Base-by-base conservation (phyloP, 2,113 vertebrate genomes). In the Paracanthobrama guichenoti region DNA sequence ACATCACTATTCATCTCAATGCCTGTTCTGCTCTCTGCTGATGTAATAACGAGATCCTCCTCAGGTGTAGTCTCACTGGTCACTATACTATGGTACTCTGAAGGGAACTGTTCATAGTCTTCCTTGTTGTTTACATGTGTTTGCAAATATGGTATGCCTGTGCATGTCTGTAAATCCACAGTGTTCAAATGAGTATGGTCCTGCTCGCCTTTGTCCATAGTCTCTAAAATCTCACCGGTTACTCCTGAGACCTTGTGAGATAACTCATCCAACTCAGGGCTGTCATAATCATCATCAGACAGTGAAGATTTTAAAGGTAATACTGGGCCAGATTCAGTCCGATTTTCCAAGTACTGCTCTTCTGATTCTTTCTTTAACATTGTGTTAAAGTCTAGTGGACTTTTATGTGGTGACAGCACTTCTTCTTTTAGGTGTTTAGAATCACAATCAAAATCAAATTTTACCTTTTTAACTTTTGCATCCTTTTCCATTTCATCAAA, bases 401-500 rank as follows among this genome's bases (percentile, higher is more conserved):
- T 92, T 87, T 82, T 86, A 83, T 92, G 93, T 66, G 86, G 50
- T 55, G 92, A 78, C 22, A 91, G 85, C 31, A 85, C 46, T 82
- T 86, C 92, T 69, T 2, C 50, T n/a, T 50, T 78, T 4, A 81
- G 31, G 18, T 84, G 82, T 74, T 78, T 81, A 82, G 81, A 71
- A 84, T 87, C 89, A 66, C 8, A 84, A 50, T 92, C 90, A 7
- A 94, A 95, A n/a, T 93, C 93, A 69, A 88, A 90, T 82, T 90
- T 95, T n/a, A 88, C 85, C 20, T 95, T 95, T 90, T 92, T 96
- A n/a, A 93, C 93, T 92, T 95, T 97, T 66, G 94, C 94, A 81
- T 99, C 97, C 53, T 98, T 94, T 81, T 99, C 97, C 90, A 99
- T 94, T 88, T 98, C 96, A 81, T 98, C 97, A 89, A 99, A 99